Base-by-base conservation (phyloP, 2,888 invertebrate species). In the Drosophila testacea region DNA sequence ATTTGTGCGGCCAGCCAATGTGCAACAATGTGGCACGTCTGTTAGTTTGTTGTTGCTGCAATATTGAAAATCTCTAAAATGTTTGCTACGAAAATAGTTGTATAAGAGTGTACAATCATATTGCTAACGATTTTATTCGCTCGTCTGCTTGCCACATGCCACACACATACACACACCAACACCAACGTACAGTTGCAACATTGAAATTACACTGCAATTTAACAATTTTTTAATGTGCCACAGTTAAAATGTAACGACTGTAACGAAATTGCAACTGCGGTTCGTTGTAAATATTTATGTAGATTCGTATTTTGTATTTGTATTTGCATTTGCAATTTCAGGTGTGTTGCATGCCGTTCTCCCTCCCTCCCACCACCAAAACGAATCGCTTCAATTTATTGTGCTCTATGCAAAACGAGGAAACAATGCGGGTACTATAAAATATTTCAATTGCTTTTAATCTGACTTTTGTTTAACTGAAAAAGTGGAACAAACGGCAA, bases 261-360 rank as follows among this genome's bases (percentile, higher is more conserved):
- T 50, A 34, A 54, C 60, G 52, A 59, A 76, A 76, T 76, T 77
- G 62, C 73, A 69, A 11, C 69, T 69, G 73, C 46, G 73, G 73
- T 69, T 73, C 54, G 39, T 32, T 77, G 38, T 64, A 64, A 64
- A 59, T 44, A 57, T 30, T 16, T n/a, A 48, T 55, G 16, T 42
- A 27, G 27, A 6, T 34, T 9, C 11, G 36, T 32, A 1, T 66
- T 50, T 4, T 27, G 10, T 41, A 59, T 57, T 56, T 16, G 42
- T 66, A 61, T 67, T 69, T 69, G 60, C 62, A 50, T 66, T 71
- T 44, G n/a, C 34, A 46, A 56, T 44, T 56, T 44, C 55, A 56
- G 57, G 57, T 47, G 73, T 38, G 61, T 39, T 51, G 32, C 16
- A 13, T 52, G 52, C 36, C 16, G 16, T 16, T 16, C 16, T 1